phyloP scores from a whole-genome alignment of 2,797 vertebrate species.

The Chelon auratus region DNA sequence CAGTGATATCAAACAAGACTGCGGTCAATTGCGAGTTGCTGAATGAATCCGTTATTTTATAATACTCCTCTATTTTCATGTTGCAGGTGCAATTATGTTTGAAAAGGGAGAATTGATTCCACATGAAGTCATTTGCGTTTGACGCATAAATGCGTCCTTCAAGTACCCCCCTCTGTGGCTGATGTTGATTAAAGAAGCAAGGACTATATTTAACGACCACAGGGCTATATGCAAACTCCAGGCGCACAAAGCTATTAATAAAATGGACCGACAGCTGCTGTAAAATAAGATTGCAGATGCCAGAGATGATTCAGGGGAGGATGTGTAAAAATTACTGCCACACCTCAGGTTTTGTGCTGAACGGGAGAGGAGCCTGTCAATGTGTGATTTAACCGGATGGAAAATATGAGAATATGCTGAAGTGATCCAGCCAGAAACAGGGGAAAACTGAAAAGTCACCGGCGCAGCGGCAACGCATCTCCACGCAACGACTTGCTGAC shows the following conservation, averaged over 20 bases:
- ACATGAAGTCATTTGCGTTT: slow-evolving; percentile 13
- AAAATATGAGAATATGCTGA: slow-evolving; percentile 19
- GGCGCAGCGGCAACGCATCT: slow-evolving; percentile 43
- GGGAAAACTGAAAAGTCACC: slow-evolving; percentile 16
- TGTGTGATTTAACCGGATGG: slow-evolving; percentile 30
- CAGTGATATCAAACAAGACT: slow-evolving; percentile 41
- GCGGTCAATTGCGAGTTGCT: slow-evolving; percentile 22
- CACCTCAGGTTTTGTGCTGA: slow-evolving; percentile 27
- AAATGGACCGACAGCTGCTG: slow-evolving; percentile 54
- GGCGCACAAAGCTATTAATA: slow-evolving; percentile 44
- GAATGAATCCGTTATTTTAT: slow-evolving; percentile 25
- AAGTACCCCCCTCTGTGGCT: not conserved
- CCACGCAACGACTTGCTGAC: slow-evolving; percentile 46
- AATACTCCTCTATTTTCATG: not conserved
- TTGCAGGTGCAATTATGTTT: not conserved
- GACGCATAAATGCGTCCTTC: slow-evolving; percentile 18
- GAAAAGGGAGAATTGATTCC: not conserved
- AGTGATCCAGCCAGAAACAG: slow-evolving; percentile 7
- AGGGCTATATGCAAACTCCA: slow-evolving; percentile 29
- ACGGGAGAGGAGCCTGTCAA: not conserved
- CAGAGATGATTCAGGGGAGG: slow-evolving; percentile 41
- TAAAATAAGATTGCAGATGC: slow-evolving; percentile 62
- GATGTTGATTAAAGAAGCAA: slow-evolving; percentile 46
- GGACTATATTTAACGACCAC: slow-evolving; percentile 31
- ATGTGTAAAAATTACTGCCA: slow-evolving; percentile 36